Base-by-base conservation (phyloP, 2,888 invertebrate genomes). In the Graphium colonna region DNA sequence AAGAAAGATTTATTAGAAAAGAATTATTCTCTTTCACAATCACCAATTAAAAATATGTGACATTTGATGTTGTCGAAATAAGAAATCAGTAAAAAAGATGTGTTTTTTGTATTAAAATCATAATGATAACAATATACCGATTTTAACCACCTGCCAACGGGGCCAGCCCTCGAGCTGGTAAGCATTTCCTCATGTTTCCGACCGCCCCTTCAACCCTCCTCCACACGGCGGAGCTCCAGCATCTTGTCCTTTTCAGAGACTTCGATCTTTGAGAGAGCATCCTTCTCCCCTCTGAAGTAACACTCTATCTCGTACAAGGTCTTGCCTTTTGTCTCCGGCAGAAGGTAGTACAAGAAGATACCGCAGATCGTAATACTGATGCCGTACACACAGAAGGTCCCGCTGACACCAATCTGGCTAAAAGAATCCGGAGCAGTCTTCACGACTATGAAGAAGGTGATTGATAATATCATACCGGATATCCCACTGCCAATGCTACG, bases 321-420 rank as follows among this genome's bases (percentile, higher is more conserved):
- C 64, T 92, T 93, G 1, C 93, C 92, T 65, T 91, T 93, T 0
- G 94, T 94, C 75, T 94, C 94, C 0, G 94, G 94, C 10, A 94
- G 73, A n/a, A 88, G 81, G 48, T 84, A 84, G 62, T 90, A 92
- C 0, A 94, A 72, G 60, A 92, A 92, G 0, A 89, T 58, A 0
- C 91, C 90, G 33, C 93, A 93, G 1, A 92, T 46, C 0, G 91
- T 69, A 0, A 93, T 87, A 51, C 90, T 83, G 0, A 78, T 58
- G 0, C 91, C 93, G 62, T 93, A 94, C 26, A 92, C 71, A 33
- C 90, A 77, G 68, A 94, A 94, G 0, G 92, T 91, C 7, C 92
- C 92, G 38, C 80, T 87, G 0, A 91, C 79, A 1, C 93, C 92
- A 16, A 93, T 84, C 7, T 66, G 61, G 0, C 68, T 68, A 58